Conservation (phyloP, 2,888 invertebrate genomes). For the Chalcis sispes region DNA sequence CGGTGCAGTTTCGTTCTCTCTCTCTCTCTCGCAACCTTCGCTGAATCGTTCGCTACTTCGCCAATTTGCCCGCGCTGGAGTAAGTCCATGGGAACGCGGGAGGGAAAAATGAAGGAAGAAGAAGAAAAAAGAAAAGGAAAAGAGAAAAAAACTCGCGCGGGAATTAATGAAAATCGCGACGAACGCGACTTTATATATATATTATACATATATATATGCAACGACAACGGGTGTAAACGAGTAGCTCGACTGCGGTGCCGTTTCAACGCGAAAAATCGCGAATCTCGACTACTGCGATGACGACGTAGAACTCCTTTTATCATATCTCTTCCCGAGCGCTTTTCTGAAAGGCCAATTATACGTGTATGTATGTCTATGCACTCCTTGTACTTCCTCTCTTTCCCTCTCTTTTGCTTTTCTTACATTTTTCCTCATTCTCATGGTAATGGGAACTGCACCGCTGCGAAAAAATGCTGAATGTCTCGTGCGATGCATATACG, state of each 20-base stretch:
- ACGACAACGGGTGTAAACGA: no score
- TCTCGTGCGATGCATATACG: no score
- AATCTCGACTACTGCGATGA: neutral
- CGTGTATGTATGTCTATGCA: neutral
- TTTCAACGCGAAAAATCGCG: constrained; percentile 30
- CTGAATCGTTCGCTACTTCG: no score
- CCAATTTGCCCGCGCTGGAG: no score
- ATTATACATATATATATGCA: no score
- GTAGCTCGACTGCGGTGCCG: neutral
- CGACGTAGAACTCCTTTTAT: constrained; percentile 31
- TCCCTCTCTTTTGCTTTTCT: neutral
- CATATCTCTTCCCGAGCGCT: constrained; percentile 28
- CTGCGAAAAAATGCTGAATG: neutral
- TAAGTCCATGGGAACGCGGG: no score
- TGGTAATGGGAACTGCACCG: neutral
- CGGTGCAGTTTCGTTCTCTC: no score
- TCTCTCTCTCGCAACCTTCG: neutral
- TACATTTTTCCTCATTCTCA: neutral
- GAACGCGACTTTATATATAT: no score
- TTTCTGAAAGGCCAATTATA: constrained; percentile 16
- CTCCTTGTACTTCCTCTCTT: no score
- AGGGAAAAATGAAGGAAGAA: no score
- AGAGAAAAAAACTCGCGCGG: constrained; percentile 22
- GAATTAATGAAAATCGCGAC: constrained; percentile 29
- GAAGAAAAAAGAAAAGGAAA: constrained; percentile 7